Base-by-base conservation (phyloP, 1,140 invertebrate genomes). In the Euschistus heros region DNA sequence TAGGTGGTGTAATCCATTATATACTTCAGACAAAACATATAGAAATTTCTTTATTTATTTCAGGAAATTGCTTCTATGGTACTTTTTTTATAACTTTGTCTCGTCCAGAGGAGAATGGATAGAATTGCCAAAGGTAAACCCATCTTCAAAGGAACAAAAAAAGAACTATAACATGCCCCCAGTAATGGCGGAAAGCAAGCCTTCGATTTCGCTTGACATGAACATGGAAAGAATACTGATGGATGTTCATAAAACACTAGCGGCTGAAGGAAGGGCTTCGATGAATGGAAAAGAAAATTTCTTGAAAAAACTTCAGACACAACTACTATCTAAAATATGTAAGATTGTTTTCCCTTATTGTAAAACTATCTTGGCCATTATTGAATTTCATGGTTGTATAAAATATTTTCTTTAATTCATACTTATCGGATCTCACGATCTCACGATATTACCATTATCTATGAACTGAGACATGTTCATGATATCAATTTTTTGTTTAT, bases 101-200 rank as follows among this genome's bases (percentile, higher is more conserved):
- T 17, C 20, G 14, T 57, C 54, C 15, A 15, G 24, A 24, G 64
- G 64, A 24, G 64, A 66, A 33, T 66, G 64, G 64, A 46, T 66
- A 10, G 64, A 66, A 20, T 57, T 66, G 4, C 64, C 64, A 7
- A 66, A 66, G 44, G 20, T 66, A 44, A 61, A 60, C 10, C 64
- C 55, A 50, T 61, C 24, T 14, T n/a, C 46, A 26, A 57, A 26
- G n/a, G 33, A 61, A 47, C 50, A 33, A 26, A 62, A 62, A 46
- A 30, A 42, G 37, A 37, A 10, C 22, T 14, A 37, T 30, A 30
- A 30, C 13, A 13, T 18, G 13, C 17, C 20, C 14, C 17, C 62
- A 47, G 2, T 0, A 17, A 30, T 14, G 24, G 18, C 3, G 18
- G 52, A 52, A 24, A 42, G 20, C 55, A 22, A 52, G 22, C 20